These are phyloP conservation scores for Scartelaos histophorus DNA, from an alignment of 2,113 vertebrate genomes.

Conservation along the genomic window DNA sequence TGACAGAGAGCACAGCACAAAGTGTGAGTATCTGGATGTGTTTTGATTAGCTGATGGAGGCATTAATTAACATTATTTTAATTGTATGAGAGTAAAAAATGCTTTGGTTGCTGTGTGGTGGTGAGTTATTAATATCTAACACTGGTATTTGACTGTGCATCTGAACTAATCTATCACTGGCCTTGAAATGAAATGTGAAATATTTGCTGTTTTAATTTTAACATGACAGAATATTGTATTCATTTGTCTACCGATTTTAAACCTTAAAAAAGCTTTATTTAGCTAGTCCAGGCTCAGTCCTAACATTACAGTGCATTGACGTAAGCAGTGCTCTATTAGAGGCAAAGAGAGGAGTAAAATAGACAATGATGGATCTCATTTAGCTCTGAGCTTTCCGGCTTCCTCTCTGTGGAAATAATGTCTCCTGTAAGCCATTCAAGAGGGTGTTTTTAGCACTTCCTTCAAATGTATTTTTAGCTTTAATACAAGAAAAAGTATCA, in stretches of 20 bases:
- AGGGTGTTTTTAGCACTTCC: neutral
- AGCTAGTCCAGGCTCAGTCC: neutral
- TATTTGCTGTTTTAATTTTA: neutral
- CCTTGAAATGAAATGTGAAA: neutral
- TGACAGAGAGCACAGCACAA: conserved; percentile 53
- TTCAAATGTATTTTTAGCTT: neutral
- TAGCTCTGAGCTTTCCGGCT: neutral
- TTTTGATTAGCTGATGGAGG: conserved; percentile 8
- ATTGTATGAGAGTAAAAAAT: neutral
- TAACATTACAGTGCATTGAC: neutral
- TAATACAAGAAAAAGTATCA: too few species aligned
- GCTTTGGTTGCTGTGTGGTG: neutral
- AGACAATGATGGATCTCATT: neutral
- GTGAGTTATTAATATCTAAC: conserved; percentile 18
- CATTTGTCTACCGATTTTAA: neutral
- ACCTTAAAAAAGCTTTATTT: conserved; percentile 1
- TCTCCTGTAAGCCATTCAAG: neutral
- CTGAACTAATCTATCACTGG: conserved; percentile 12
- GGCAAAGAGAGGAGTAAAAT: neutral
- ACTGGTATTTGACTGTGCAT: conserved; percentile 16
- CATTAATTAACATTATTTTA: neutral
- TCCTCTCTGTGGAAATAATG: neutral
- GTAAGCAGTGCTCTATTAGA: neutral
- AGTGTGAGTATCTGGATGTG: conserved; percentile 64
- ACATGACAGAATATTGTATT: neutral